Base-by-base conservation (phyloP, 2,113 vertebrate genomes). In the Motacilla alba region DNA sequence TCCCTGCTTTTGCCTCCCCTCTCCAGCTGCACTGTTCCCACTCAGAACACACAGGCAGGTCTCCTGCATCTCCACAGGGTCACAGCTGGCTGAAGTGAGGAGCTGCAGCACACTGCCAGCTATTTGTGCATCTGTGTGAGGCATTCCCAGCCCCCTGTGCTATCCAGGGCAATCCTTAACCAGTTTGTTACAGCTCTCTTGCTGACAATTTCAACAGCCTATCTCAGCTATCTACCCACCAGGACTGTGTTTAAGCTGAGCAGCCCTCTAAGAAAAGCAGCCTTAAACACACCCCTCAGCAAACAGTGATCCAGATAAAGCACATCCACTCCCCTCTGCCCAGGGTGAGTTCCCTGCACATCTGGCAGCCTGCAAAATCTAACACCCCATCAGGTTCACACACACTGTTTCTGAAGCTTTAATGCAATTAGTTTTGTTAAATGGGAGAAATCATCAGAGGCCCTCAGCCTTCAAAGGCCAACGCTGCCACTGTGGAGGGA, bases 311-410 rank as follows among this genome's bases (percentile, higher is more conserved):
- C 47, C 80, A 91, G 39, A 49, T 9, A 66, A 66, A 87, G 60
- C 58, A 53, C 46, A 87, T 30, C 28, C 46, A 20, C 55, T 39
- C 5, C 47, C 3, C 41, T 46, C 75, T 22, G 15, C 8, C 35
- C n/a, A 4, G 30, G 44, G 23, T 0, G 0, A 63, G 16, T 17
- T 28, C 63, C 41, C 37, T 44, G 50, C 2, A 6, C 5, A 43
- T 27, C 26, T 31, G 55, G 24, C 53, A 74, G 75, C 58, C 76
- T 50, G 30, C 41, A 72, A 70, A 59, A 58, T 16, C 26, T 19
- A 47, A 73, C 46, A 33, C 15, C 31, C 43, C 10, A 0, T 17
- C 35, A 69, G 19, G 26, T 27, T 63, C n/a, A 14, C 13, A 44
- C 17, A 2, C 1, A 0, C 37, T 35, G 23, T 37, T 83, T 68